Evolutionary conservation across 2,888 invertebrate species (phyloP), one percentile per base, ranked within the genome.

Genomic region (Phasia obesa): DNA sequence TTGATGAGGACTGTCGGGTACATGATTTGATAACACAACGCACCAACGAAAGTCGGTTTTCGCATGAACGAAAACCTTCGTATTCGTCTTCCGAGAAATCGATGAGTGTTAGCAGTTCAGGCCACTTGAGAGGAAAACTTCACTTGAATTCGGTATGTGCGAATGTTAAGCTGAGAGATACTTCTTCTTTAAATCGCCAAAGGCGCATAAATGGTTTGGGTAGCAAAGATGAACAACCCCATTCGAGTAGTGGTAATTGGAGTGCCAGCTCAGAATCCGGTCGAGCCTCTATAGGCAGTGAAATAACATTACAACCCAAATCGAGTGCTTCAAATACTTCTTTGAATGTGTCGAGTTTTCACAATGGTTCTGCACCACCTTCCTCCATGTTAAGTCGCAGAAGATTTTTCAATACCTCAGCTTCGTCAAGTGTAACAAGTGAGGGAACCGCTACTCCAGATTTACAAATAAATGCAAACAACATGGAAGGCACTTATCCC

Each of bases 241-340:
- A 97, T 91, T 97, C 97, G 1, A 97, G 97, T 15, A 96, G 96
- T 87, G 98, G 98, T 47, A 98, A 98, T 91, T 98, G 98, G 98
- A 97, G 97, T 86, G 97, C 97, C 1, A 97, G 97, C 88, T 97
- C 97, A 0, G 97, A 97, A 90, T 97, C 96, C 70, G 97, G 97
- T 21, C 93, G 97, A 82, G 96, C 96, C 5, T 96, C 96, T 71
- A 95, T 97, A 81, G 96, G 96, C 84, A 96, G 96, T 62, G 96
- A 96, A 92, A 95, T 96, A 60, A 94, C 94, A 15, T 93, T 94
- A 74, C 93, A 93, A 70, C 95, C 95, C 19, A 95, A 95, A 90
- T 95, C 95, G 77, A 94, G 94, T 69, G 94, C 94, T 13, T 95
- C 95, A 59, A 95, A 93, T 88, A 94, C 94, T 86, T 95, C 95